Percentiles rank a stretch among this genome's conserved stretches.
These are phyloP conservation scores for Enteromius anoplus DNA, from an alignment of 2,797 vertebrate genomes.

Conservation along the genomic window DNA sequence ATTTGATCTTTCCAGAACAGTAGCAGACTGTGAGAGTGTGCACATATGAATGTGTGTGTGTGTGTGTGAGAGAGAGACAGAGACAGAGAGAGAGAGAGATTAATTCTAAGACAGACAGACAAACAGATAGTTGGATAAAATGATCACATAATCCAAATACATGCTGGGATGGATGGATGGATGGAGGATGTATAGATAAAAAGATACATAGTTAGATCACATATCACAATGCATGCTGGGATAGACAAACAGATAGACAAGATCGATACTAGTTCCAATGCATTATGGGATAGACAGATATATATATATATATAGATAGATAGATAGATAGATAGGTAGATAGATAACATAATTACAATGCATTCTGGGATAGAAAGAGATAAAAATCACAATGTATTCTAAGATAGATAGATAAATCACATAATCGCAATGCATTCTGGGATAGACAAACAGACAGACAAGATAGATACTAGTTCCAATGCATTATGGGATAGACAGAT, in stretches of 20 bases:
- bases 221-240: neutral
- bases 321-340: neutral
- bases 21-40: neutral
- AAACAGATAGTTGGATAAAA: neutral
- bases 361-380: neutral
- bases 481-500: neutral
- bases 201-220: neutral
- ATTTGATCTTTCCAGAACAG: slow-evolving; percentile 7
- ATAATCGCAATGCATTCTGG: no score
- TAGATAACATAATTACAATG: no score
- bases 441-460: no score
- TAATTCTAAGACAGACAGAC: neutral
- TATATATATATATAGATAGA: no score
- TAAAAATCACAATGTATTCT: no score
- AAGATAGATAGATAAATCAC: no score
- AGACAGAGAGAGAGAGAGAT: neutral
- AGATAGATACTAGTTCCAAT: no score
- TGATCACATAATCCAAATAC: no score
- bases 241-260: neutral
- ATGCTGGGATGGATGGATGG: neutral
- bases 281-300: neutral
- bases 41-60: neutral
- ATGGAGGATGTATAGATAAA: neutral
- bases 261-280: neutral
- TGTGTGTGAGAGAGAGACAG: neutral